phyloP scores from a whole-genome alignment of 2,113 vertebrate species.

The Myocastor coypus region DNA sequence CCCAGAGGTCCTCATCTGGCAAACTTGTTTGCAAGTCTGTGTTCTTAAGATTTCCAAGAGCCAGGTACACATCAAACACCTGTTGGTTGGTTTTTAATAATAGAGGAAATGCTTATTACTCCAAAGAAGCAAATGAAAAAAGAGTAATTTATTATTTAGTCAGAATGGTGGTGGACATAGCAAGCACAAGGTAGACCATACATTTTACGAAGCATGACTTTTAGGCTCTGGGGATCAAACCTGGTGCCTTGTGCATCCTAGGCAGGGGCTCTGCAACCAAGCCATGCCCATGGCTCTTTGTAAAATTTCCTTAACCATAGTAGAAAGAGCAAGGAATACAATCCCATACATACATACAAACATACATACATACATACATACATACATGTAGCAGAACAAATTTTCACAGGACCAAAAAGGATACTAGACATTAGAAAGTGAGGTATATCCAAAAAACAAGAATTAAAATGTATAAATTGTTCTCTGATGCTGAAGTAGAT shows the following conservation, averaged over 20 bases:
- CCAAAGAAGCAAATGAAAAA: neutral
- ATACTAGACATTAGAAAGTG: neutral
- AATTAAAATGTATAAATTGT: neutral
- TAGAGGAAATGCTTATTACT: conserved; percentile 18
- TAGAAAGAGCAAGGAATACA: neutral
- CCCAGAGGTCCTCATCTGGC: conserved; percentile 45
- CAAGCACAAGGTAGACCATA: neutral
- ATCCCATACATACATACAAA: too few species aligned
- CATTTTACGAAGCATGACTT: neutral
- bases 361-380: too few species aligned
- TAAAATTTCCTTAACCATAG: neutral
- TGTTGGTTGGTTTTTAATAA: conserved; percentile 10
- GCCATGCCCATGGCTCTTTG: neutral
- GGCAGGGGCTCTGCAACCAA: neutral
- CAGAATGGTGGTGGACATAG: neutral
- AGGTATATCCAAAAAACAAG: neutral
- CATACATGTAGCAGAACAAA: neutral
- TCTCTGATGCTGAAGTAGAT: neutral
- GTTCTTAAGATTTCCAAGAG: neutral
- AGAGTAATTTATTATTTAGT: neutral
- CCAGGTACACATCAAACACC: neutral
- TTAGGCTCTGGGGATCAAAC: neutral
- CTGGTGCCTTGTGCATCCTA: neutral
- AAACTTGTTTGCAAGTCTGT: neutral
- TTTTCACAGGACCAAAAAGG: neutral